These are phyloP conservation scores for Stichopus horrens DNA, from an alignment of 53 echinoderm and acorn worm species.

Conservation along the genomic window DNA sequence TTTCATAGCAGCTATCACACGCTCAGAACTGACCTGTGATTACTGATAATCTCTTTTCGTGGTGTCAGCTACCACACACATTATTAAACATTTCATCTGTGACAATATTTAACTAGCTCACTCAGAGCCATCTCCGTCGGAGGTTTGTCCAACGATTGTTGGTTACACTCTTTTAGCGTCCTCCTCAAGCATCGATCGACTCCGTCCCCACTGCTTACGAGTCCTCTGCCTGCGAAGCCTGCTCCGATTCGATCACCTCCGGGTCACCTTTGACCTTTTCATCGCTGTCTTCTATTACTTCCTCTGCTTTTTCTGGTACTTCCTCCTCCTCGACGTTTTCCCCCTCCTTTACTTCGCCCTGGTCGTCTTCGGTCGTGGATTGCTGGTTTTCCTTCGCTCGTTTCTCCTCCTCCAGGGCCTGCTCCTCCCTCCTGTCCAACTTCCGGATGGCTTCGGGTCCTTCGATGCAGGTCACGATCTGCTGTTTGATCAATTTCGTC, in stretches of 20 bases:
- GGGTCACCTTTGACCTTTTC: conserved; percentile 35
- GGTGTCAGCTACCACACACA: too few relatives aligned
- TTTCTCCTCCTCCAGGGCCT: conserved; percentile 25
- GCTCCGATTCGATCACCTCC: conserved; percentile 41
- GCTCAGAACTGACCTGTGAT: too few relatives aligned
- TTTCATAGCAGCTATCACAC: too few relatives aligned
- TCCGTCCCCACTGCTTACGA: not conserved
- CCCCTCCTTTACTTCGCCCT: not conserved
- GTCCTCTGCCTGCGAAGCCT: not conserved
- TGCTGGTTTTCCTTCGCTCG: not conserved
- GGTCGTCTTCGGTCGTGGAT: conserved; percentile 1
- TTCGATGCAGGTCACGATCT: conserved; percentile 70
- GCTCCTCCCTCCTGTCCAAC: conserved; percentile 22
- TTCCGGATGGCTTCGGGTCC: conserved; percentile 51
- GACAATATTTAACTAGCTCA: too few relatives aligned
- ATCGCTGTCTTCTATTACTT: conserved; percentile 19
- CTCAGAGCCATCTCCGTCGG: too few relatives aligned
- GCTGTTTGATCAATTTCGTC: conserved; percentile 87
- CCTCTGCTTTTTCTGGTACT: not conserved
- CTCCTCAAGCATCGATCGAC: too few relatives aligned
- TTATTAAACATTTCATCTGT: too few relatives aligned
- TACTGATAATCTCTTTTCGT: too few relatives aligned
- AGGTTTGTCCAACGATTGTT: too few relatives aligned
- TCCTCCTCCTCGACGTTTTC: conserved; percentile 39
- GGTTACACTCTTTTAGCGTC: too few relatives aligned